Evolutionary conservation across 2,113 vertebrate species (phyloP).

Genomic region (Toxotes chatareus): DNA sequence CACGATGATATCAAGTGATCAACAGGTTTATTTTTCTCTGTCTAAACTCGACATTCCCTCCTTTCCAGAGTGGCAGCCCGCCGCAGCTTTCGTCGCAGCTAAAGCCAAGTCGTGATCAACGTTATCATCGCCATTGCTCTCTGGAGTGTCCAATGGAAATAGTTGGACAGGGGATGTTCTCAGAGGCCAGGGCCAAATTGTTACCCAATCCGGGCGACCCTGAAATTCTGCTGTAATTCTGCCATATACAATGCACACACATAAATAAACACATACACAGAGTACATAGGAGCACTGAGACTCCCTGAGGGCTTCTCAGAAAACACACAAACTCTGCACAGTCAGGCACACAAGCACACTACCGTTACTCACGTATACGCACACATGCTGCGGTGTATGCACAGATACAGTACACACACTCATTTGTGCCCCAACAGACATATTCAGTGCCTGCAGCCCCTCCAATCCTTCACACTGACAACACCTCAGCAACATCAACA

Average conservation of each 20-base stretch:
- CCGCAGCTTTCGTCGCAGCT: neutral
- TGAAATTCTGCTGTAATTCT: constrained; percentile 2
- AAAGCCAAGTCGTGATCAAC: constrained; percentile 45
- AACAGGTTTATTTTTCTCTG: constrained; percentile 50
- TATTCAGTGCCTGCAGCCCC: constrained; percentile 18
- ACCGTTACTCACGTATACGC: neutral
- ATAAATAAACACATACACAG: neutral
- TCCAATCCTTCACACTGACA: constrained; percentile 45
- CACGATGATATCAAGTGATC: constrained; percentile 54
- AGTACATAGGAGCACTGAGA: neutral
- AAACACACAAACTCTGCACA: constrained; percentile 7
- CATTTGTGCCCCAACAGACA: constrained; percentile 14
- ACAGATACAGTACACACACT: neutral
- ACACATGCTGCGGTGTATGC: neutral
- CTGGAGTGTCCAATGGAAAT: constrained; percentile 25
- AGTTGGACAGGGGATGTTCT: constrained; percentile 2
- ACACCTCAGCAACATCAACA: constrained; percentile 49
- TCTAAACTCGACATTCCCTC: constrained; percentile 35
- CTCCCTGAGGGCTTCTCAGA: neutral
- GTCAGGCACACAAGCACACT: neutral
- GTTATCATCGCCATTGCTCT: constrained; percentile 23
- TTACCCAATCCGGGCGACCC: constrained; percentile 16
- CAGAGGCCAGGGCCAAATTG: constrained; percentile 27
- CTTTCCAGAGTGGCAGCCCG: constrained; percentile 18
- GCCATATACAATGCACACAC: constrained; percentile 2